Base-by-base conservation (phyloP, 2,888 invertebrate species). In the Coleophora flavipennella region DNA sequence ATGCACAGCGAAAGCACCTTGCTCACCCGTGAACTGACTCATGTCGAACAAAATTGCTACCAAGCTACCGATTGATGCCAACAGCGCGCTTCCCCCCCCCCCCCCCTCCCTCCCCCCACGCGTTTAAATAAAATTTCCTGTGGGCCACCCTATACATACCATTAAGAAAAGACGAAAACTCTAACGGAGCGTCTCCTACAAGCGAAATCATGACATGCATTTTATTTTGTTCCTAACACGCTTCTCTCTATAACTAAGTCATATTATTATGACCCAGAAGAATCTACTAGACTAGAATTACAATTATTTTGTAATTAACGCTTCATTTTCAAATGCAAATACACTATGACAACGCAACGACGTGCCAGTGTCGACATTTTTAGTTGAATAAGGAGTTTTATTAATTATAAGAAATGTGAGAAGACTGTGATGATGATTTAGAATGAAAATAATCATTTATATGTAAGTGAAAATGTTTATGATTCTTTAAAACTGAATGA, bases 381-480 rank as follows among this genome's bases (percentile, higher is more conserved):
- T 20, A 6, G 20, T 20, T 48, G 39, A 41, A 44, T 32, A 37
- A 38, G 33, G 44, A 41, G 35, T 46, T 9, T 27, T 38, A 32
- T 25, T 32, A 20, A 68, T 58, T 50, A 44, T 70, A 72, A 70
- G 59, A 65, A 69, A 67, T 73, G 77, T 78, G 74, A 76, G 79
- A 83, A 83, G 81, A 83, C 83, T 84, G 83, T 83, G 83, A 81
- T 83, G 83, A 73, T 63, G 75, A 64, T 67, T 51, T 51, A 66
- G 64, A 62, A 64, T 71, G 72, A 60, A 59, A 59, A 62, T 60
- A 66, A 61, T 68, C 63, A 61, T 64, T 62, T 64, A 51, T 51
- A 38, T 53, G 49, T 68, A 67, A 67, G 64, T 56, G 59, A 66
- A 34, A 55, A 57, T 58, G 58, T 60, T 51, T 63, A 63, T 54